Percentiles rank a stretch among this genome's conserved stretches.
Conservation (phyloP, 2,888 invertebrate genomes). For the Carterocephalus palaemon region DNA sequence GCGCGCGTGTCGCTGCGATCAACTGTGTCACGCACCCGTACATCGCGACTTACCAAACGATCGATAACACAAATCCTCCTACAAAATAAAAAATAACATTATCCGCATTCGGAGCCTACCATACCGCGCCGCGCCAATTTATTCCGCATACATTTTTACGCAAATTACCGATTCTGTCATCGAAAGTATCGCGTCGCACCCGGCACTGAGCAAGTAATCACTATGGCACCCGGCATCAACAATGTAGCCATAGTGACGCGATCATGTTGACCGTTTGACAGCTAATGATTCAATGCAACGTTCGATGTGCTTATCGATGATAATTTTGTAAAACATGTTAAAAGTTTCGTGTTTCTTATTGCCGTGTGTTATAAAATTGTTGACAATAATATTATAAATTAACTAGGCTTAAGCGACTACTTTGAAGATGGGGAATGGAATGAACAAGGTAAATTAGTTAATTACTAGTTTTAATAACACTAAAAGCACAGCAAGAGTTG, state of each 20-base stretch:
- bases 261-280: constrained; percentile 65
- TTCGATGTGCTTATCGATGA: constrained; percentile 16
- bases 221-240: constrained; percentile 67
- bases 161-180: constrained; percentile 43
- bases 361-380: constrained; percentile 38
- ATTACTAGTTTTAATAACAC: neutral
- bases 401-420: constrained; percentile 35
- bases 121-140: constrained; percentile 26
- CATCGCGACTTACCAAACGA: constrained; percentile 31
- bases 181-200: constrained; percentile 49
- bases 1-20: constrained; percentile 41
- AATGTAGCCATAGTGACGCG: constrained; percentile 76
- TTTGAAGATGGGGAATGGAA: constrained; percentile 88
- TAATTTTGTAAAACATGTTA: constrained; percentile 47
- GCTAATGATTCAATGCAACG: constrained; percentile 29
- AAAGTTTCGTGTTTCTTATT: constrained; percentile 44
- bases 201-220: constrained; percentile 76
- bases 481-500: neutral
- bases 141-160: constrained; percentile 39
- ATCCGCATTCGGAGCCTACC: constrained; percentile 23
- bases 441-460: constrained; percentile 87
- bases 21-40: constrained; percentile 26
- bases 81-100: constrained; percentile 27
- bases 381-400: constrained; percentile 53
- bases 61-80: constrained; percentile 38